A percentile compares a stretch with the other conserved stretches of the same genome.
These are phyloP conservation scores for Dysdera silvatica DNA, from an alignment of 1,140 invertebrate genomes.

Conservation along the genomic window DNA sequence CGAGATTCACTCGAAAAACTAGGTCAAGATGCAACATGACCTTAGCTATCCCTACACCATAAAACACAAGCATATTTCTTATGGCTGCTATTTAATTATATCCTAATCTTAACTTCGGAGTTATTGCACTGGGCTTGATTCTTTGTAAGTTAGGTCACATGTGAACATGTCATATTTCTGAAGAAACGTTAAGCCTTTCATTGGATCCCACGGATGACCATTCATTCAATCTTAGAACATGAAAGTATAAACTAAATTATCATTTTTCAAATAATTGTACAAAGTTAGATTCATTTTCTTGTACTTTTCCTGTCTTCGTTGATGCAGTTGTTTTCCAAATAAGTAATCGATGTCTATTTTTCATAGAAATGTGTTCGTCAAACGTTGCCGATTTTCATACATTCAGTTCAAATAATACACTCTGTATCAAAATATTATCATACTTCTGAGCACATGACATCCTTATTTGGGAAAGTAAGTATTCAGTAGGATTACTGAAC, in stretches of 20 bases:
- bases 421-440: constrained; percentile 82
- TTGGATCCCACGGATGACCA: too few relatives aligned
- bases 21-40: too few relatives aligned
- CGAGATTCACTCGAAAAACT: too few relatives aligned
- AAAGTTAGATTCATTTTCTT: neutral
- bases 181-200: too few relatives aligned
- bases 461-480: constrained; percentile 85
- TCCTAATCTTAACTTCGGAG: too few relatives aligned
- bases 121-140: too few relatives aligned
- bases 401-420: constrained; percentile 46
- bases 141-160: too few relatives aligned
- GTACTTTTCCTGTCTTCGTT: neutral
- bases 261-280: neutral
- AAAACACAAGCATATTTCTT: too few relatives aligned
- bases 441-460: constrained; percentile 87
- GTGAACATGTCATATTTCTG: too few relatives aligned
- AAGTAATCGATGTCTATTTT: constrained; percentile 14
- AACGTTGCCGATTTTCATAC: constrained; percentile 20
- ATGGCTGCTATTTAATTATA: too few relatives aligned
- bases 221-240: too few relatives aligned
- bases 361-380: constrained; percentile 55
- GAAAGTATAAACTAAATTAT: neutral
- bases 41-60: too few relatives aligned
- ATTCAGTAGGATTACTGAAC: neutral
- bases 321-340: constrained; percentile 17